Conservation (phyloP, 2,797 vertebrate species). For the Thalassophryne amazonica region DNA sequence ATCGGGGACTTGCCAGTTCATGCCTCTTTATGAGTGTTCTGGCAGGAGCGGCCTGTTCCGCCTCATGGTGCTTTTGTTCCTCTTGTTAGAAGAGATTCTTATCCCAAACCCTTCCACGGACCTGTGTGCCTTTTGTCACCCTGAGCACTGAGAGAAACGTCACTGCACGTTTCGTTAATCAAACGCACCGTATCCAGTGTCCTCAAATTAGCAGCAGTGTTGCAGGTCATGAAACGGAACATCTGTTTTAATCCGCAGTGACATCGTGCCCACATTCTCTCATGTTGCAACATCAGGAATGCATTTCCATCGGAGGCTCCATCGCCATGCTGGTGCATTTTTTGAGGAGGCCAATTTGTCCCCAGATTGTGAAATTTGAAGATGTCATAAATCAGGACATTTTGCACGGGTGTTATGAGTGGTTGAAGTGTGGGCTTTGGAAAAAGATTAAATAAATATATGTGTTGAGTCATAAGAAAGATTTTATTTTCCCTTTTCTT, state of each 20-base stretch:
- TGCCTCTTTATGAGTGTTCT: conserved; percentile 73
- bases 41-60: conserved; percentile 58
- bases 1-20: conserved; percentile 70
- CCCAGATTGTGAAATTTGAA: conserved; percentile 73
- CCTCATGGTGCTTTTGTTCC: conserved; percentile 64
- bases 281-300: conserved; percentile 69
- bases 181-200: conserved; percentile 59
- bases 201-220: conserved; percentile 69
- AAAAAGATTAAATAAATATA: conserved; percentile 43
- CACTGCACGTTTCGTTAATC: conserved; percentile 44
- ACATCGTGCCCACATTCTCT: conserved; percentile 55
- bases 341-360: conserved; percentile 71
- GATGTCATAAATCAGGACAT: conserved; percentile 70
- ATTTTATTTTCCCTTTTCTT: conserved; percentile 42
- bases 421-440: conserved; percentile 60
- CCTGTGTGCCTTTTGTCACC: conserved; percentile 54
- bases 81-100: conserved; percentile 55
- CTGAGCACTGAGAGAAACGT: conserved; percentile 30
- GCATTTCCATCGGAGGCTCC: conserved; percentile 57
- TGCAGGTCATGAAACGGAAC: conserved; percentile 60
- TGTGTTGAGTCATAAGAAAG: conserved; percentile 38
- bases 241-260: conserved; percentile 61
- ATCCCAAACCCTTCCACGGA: conserved; percentile 36
- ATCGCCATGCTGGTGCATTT: conserved; percentile 60
- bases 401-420: conserved; percentile 51